These are phyloP conservation scores for Sitophilus oryzae DNA, from an alignment of 1,140 invertebrate species.

Conservation along the genomic window DNA sequence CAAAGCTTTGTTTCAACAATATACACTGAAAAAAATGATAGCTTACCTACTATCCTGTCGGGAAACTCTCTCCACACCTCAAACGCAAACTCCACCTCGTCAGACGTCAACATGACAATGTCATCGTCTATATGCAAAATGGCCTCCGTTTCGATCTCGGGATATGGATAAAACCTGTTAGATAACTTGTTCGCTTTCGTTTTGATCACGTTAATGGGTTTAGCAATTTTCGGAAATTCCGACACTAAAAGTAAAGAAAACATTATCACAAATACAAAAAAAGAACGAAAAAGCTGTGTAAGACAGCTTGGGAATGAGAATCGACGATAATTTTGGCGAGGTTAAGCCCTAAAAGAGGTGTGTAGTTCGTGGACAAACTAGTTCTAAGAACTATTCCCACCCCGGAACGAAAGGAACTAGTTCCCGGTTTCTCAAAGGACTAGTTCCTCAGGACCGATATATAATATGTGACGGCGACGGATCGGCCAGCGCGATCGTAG, in stretches of 20 bases:
- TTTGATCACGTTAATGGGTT: slow-evolving; percentile 84
- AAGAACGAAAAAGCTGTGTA: neutral
- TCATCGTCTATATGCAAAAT: slow-evolving; percentile 90
- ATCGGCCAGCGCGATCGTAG: no score
- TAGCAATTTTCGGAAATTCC: slow-evolving; percentile 80
- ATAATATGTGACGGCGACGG: no score
- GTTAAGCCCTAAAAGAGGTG: no score
- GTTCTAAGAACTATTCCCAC: no score
- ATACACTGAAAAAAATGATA: no score
- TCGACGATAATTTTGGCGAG: no score
- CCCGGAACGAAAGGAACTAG: no score
- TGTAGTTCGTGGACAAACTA: no score
- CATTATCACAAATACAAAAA: neutral
- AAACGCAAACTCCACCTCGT: slow-evolving; percentile 85
- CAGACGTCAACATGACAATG: slow-evolving; percentile 88
- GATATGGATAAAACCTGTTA: slow-evolving; percentile 89
- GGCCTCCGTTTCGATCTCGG: slow-evolving; percentile 89
- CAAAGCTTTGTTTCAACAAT: no score
- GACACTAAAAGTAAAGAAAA: slow-evolving; percentile 53
- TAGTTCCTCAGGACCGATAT: no score
- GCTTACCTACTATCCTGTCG: slow-evolving; percentile 72
- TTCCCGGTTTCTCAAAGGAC: no score
- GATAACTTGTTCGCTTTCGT: slow-evolving; percentile 89
- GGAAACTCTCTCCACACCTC: slow-evolving; percentile 92
- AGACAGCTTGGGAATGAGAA: neutral